Conservation (phyloP, 2,797 vertebrate genomes). For the Siniperca obscura region DNA sequence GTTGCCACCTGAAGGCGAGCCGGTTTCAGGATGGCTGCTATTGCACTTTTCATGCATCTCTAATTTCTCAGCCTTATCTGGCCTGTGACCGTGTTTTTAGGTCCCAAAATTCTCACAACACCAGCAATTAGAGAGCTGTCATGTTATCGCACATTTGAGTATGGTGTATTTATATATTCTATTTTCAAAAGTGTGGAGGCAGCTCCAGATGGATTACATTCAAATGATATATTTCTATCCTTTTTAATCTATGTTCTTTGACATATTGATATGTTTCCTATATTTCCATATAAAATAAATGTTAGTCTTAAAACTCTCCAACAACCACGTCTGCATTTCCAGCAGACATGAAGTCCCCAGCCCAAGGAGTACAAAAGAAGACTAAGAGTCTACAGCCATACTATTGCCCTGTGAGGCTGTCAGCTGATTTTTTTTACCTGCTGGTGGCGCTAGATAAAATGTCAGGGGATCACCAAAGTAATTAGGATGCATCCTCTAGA, state of each 20-base stretch:
- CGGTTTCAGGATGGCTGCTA: slow-evolving; percentile 10
- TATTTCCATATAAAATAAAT: neutral
- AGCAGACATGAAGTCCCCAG: neutral
- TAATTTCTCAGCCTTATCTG: slow-evolving; percentile 13
- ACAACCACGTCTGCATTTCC: neutral
- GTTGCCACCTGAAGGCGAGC: slow-evolving; percentile 26
- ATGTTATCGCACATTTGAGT: neutral
- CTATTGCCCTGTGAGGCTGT: neutral
- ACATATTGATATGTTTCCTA: neutral
- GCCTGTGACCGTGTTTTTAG: slow-evolving; percentile 18
- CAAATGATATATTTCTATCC: neutral
- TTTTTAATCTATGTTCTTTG: slow-evolving; percentile 2
- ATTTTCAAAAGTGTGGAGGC: slow-evolving; percentile 30
- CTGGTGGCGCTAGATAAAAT: neutral
- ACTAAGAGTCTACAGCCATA: neutral
- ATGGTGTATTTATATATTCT: slow-evolving; percentile 8
- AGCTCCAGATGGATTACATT: slow-evolving; percentile 6
- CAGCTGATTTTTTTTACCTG: no score
- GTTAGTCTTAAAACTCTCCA: neutral
- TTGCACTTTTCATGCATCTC: slow-evolving; percentile 12
- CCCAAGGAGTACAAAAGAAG: neutral
- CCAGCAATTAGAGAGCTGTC: neutral
- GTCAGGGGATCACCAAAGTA: neutral
- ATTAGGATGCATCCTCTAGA: neutral
- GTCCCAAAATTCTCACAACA: slow-evolving; percentile 1